Conservation (phyloP, 2,888 invertebrate genomes). For the Scaptomyza caliginosa region DNA sequence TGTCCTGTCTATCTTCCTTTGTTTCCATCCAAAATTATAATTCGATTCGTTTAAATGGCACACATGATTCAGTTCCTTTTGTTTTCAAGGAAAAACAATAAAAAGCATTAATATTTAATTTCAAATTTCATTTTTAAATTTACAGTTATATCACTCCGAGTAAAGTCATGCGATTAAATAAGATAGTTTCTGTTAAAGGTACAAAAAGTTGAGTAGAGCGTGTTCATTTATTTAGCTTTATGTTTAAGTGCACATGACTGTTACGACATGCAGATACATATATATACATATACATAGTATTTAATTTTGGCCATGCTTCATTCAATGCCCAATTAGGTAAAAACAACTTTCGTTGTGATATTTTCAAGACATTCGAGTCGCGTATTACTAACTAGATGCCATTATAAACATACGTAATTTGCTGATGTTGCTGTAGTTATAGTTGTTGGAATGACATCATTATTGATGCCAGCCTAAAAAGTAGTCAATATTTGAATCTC, state of each 20-base stretch:
- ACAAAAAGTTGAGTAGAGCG: too few relatives aligned
- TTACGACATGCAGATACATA: neutral
- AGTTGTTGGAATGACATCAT: slow-evolving; percentile 38
- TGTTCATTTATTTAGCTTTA: too few relatives aligned
- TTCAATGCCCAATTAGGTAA: slow-evolving; percentile 37
- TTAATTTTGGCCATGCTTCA: neutral
- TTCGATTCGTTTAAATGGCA: slow-evolving; percentile 25
- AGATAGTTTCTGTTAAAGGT: too few relatives aligned
- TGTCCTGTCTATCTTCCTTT: neutral
- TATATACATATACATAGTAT: neutral
- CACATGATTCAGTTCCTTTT: neutral
- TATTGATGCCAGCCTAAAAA: slow-evolving; percentile 29
- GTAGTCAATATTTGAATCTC: neutral
- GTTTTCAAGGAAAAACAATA: neutral
- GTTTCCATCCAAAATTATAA: slow-evolving; percentile 17
- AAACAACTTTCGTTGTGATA: slow-evolving; percentile 16
- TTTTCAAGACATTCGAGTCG: slow-evolving; percentile 14
- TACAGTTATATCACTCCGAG: too few relatives aligned
- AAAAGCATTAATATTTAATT: neutral
- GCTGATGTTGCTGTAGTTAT: neutral
- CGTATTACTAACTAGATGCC: slow-evolving; percentile 26
- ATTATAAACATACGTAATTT: neutral
- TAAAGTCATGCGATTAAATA: too few relatives aligned
- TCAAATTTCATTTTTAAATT: too few relatives aligned
- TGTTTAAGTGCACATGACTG: too few relatives aligned